Percentiles rank a stretch among this genome's conserved stretches.
These are phyloP conservation scores for Loripinus fragilis DNA, from an alignment of 2,888 invertebrate species.

Conservation along the genomic window DNA sequence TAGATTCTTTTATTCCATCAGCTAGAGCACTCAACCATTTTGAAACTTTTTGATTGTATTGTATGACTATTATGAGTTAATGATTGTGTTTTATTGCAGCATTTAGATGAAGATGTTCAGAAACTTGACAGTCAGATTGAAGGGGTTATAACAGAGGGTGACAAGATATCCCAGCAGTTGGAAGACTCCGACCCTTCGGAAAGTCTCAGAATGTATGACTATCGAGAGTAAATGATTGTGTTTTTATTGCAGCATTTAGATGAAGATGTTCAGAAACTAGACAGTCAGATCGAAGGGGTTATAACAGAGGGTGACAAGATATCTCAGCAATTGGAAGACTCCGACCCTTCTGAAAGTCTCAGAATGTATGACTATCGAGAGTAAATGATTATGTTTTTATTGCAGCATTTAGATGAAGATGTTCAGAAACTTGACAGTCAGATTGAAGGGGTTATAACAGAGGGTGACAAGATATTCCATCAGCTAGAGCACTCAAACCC, in stretches of 20 bases:
- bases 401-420: slow-evolving; percentile 74
- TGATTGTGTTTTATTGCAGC: too few species aligned
- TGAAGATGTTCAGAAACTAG: slow-evolving; percentile 65
- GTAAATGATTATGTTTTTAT: too few species aligned
- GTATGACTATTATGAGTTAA: too few species aligned
- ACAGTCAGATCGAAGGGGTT: slow-evolving; percentile 64
- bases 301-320: slow-evolving; percentile 71
- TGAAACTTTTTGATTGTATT: too few species aligned
- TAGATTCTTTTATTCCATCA: too few species aligned
- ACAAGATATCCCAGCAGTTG: slow-evolving; percentile 63
- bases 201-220: slow-evolving; percentile 67
- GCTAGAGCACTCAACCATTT: too few species aligned
- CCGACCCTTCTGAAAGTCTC: slow-evolving; percentile 71
- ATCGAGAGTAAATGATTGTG: slow-evolving; percentile 68
- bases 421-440: slow-evolving; percentile 63
- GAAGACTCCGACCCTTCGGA: slow-evolving; percentile 73
- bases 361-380: too few species aligned
- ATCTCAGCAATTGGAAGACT: slow-evolving; percentile 68
- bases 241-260: slow-evolving; percentile 67
- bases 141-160: slow-evolving; percentile 69
- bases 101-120: slow-evolving; percentile 68
- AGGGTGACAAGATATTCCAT: slow-evolving; percentile 74
- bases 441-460: slow-evolving; percentile 65
- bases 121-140: slow-evolving; percentile 67
- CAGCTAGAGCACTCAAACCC: too few species aligned